Evolutionary conservation across 2,113 vertebrate genomes (phyloP), one percentile per base, ranked within the genome.

Genomic region (Zosterops hypoxanthus): DNA sequence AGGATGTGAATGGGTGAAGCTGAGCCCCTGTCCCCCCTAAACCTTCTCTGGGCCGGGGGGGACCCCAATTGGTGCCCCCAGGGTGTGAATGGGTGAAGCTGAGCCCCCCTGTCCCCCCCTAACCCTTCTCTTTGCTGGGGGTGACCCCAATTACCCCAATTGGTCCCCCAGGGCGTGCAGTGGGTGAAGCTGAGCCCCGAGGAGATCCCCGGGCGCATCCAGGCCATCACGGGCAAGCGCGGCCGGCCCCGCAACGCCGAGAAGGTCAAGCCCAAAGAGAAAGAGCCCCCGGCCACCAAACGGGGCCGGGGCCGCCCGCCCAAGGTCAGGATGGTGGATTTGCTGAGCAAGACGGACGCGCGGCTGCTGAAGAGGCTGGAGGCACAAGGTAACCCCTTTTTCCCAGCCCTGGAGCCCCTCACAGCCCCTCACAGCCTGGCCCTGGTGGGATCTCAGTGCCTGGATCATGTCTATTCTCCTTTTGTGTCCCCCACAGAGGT

Each of bases 201-300:
- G 87, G 99, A 99, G 96, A 98, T 99, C 89, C 99, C 99, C 1
- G 98, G 99, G 1, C 99, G 99, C 95, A 99, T 99, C 97, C 98
- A 99, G 98, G 99, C 99, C 84, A 99, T 99, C 97, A 99, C 99
- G 5, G 99, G 99, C 82, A 99, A 99, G 63, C 98, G 99, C 2
- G 99, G 99, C 33, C 98, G 99, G 42, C 99, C 99, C 63, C 99
- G 99, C n/a, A 99, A 99, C 55, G 98, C 98, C 0, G 99, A 99
- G 94, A 98, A 98, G 81, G 33, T 66, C 29, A 98, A 98, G 47
- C 29, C 86, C 86, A 98, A 97, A 97, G 97, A 98, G 87, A 39
- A 39, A 39, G 36, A 39, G 9, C 70, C 97, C 17, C 76, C 97
- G 11, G 97, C 97, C 23, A 59, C 93, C 52, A 97, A 99, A 71